Base-by-base conservation (phyloP, 1,140 invertebrate genomes). In the Drosophila malerkotliana region DNA sequence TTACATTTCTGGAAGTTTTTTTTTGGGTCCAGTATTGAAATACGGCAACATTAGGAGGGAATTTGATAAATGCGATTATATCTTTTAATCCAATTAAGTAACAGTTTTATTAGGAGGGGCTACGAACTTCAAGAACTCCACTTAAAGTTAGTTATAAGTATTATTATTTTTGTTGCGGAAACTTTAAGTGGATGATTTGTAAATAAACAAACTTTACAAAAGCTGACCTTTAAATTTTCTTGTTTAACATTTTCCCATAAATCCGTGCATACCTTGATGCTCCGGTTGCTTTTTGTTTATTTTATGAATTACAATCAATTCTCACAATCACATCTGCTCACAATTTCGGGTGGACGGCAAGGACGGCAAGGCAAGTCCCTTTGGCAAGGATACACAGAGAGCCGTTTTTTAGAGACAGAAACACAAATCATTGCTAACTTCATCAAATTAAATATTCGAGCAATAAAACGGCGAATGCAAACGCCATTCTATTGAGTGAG, bases 381-480 rank as follows among this genome's bases (percentile, higher is more conserved):
- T 66, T 44, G 62, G 63, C 53, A 67, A 54, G 55, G 10, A 37
- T 55, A 44, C 48, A 57, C 56, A 58, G 51, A 28, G 58, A 34
- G 61, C 41, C 37, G 58, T 63, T 64, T 49, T 24, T 56, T 55
- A 51, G 53, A 56, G 44, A 44, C 62, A 67, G 61, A 61, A 77
- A 79, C 72, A 89, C 76, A 84, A 88, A 89, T 88, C 84, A 79
- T 89, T 87, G 82, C 61, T 60, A 89, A 77, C 84, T 87, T 84
- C 87, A 88, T 88, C 79, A 88, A 88, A 88, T 88, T 89, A 88
- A 87, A 88, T 84, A 87, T 87, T 88, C 79, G 72, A 69, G 78
- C 79, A 73, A 68, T 88, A 83, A 89, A 89, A 84, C 69, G 76
- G 66, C 72, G 76, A 83, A 89, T 72, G 87, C 85, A 87, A 82